phyloP scores from a whole-genome alignment of 2,888 invertebrate species.

The Apotomis turbidana region DNA sequence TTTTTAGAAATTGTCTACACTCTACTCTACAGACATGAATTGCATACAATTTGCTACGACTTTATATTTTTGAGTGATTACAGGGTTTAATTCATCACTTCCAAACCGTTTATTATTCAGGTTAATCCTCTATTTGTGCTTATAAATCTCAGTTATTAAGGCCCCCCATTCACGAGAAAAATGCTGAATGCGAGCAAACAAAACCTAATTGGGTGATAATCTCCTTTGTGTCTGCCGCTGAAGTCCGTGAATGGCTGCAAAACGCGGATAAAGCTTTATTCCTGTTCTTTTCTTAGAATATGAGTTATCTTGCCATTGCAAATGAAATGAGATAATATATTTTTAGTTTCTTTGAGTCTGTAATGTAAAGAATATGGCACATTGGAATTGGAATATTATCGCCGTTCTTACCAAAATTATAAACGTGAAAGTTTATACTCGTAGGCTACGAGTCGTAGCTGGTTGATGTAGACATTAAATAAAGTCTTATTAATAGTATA shows the following conservation, averaged over 20 bases:
- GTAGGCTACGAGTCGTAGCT: too few species aligned
- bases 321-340: conserved; percentile 17
- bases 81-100: conserved; percentile 47
- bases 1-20: too few species aligned
- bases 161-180: conserved; percentile 41
- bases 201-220: conserved; percentile 41
- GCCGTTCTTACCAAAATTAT: too few species aligned
- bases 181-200: conserved; percentile 39
- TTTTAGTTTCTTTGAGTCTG: background rate
- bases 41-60: background rate
- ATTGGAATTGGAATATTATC: too few species aligned
- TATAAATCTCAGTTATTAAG: conserved; percentile 61
- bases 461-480: too few species aligned
- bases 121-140: conserved; percentile 60
- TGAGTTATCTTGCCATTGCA: conserved; percentile 26
- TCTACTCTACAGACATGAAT: too few species aligned
- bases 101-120: conserved; percentile 58
- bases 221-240: conserved; percentile 29
- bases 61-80: background rate
- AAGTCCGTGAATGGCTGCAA: conserved; percentile 27
- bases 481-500: too few species aligned
- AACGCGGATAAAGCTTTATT: conserved; percentile 28
- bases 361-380: background rate
- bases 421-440: too few species aligned
- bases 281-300: conserved; percentile 28